Base-by-base conservation (phyloP, 2,888 invertebrate species). In the Nomada fucata region DNA sequence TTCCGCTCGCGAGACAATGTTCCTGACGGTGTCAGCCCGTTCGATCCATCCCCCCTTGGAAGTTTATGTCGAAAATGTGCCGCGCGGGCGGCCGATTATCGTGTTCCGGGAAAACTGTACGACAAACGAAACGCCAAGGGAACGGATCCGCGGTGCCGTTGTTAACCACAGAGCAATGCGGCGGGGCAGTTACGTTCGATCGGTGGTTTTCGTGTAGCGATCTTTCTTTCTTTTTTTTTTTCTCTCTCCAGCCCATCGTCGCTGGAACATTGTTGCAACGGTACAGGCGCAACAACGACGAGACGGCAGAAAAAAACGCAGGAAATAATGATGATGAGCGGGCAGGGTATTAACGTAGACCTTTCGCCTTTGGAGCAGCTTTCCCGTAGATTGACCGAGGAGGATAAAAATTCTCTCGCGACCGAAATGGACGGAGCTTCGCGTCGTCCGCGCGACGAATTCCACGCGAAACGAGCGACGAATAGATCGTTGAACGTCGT, bases 301-400 rank as follows among this genome's bases (percentile, higher is more conserved):
- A 60, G 65, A 11, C 64, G 61, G 20, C 23, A 55, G 61, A 65
- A 26, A 67, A 65, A 20, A 36, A 10, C 13, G n/a, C 55, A 63
- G 23, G 4, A 61, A 53, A 59, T 69, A 81, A 81, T 44, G 79
- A 79, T 60, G 79, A 79, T 75, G 79, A 80, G 69, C 80, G 36
- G 52, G 80, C 67, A 44, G 47, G 59, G 65, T 74, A 82, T 74
- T 53, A 79, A 55, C 81, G 73, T 67, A 53, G 78, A 68, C 78
- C 68, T 70, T 63, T 59, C 64, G 53, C 78, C 55, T 73, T 76
- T 73, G 52, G 61, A 53, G 61, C 53, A 65, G 73, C 55, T 83
- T 81, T 83, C 71, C 61, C 57, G 74, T 68, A 68, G 23, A 60
- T 68, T 15, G 57, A 36, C 20, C 44, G 47, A 3, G 50, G n/a